Base-by-base conservation (phyloP, 2,888 invertebrate species). In the Alviniconcha strummeri region DNA sequence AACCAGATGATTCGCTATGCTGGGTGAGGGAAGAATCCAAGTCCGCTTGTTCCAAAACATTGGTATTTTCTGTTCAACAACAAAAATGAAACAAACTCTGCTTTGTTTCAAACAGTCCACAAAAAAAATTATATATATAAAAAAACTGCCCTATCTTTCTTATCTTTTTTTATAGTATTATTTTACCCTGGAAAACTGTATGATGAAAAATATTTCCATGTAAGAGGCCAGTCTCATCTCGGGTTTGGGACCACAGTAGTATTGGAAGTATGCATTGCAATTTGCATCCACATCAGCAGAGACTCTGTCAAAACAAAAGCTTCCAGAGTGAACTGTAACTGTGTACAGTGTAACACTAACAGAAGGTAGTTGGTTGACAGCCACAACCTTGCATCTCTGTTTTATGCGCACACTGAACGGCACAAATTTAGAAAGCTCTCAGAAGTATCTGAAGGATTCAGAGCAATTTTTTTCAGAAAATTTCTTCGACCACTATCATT, bases 1-100 rank as follows among this genome's bases (percentile, higher is more conserved):
- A 60, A 60, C 82, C 82, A 82, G 82, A 82, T 76, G 64, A 64
- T 69, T 82, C 82, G 57, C 77, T 77, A 76, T 82, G 75, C 52
- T 82, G 82, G 19, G 77, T 60, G 54, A 82, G 82, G 54, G 82
- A 82, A 64, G 82, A 64, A 60, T 82, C 82, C 82, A 82, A 82
- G 82, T 77, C 82, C 76, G 77, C 82, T 64, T 82, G 82, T 82
- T 82, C 82, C 77, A 60, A 76, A 67, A 82, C 52, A 82, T 55
- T 56, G 77, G 82, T 56, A 64, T 57, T 57, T 52, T 82, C 82
- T 82, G 82, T 76, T 78, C 78, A 78, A 78, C 78, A 78, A 78
- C 64, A 78, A 78, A 78, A 75, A 78, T 15, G 60, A 78, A 78
- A n/a, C 78, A 78, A 60, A 78, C 57, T 57, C 13, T 9, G 19